A percentile compares a stretch with the other conserved stretches of the same genome.
Evolutionary conservation across 2,797 vertebrate species (phyloP).

Genomic region (Siniperca scherzeri): DNA sequence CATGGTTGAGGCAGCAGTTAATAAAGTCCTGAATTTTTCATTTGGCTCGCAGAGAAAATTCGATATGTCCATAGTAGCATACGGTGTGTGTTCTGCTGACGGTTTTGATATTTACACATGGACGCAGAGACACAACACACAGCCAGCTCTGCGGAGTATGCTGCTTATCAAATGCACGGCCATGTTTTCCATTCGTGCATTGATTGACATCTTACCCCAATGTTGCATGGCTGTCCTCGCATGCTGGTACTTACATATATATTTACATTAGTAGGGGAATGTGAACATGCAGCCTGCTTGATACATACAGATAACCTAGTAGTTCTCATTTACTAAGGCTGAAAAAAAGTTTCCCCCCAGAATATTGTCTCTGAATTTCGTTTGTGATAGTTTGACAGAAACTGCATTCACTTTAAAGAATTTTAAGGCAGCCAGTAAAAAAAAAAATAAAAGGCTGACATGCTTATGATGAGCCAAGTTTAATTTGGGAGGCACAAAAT

Average conservation of each 20-base stretch:
- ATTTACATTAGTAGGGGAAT: conserved; percentile 34
- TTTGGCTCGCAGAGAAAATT: not conserved
- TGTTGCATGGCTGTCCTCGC: conserved; percentile 15
- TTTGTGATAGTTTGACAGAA: not conserved
- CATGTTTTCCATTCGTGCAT: conserved; percentile 40
- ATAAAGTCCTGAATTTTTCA: conserved; percentile 36
- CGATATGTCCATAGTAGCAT: not conserved
- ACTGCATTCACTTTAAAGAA: not conserved
- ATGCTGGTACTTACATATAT: conserved; percentile 52
- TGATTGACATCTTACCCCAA: conserved; percentile 45
- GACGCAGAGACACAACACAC: not conserved
- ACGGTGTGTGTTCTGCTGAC: conserved; percentile 27
- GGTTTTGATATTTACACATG: conserved; percentile 30
- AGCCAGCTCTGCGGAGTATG: conserved; percentile 1
- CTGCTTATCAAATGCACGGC: conserved; percentile 48
- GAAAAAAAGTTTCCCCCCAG: too few species aligned
- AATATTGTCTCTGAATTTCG: not conserved
- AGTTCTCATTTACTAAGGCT: not conserved
- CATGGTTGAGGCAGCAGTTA: conserved; percentile 1
- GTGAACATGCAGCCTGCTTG: not conserved
- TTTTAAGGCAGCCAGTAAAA: not conserved
- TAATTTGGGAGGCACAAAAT: not conserved
- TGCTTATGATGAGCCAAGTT: not conserved
- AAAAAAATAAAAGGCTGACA: not conserved
- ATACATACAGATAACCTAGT: not conserved